These are phyloP conservation scores for Brevipalpus yothersi DNA, from an alignment of 1,140 invertebrate genomes.

Conservation along the genomic window DNA sequence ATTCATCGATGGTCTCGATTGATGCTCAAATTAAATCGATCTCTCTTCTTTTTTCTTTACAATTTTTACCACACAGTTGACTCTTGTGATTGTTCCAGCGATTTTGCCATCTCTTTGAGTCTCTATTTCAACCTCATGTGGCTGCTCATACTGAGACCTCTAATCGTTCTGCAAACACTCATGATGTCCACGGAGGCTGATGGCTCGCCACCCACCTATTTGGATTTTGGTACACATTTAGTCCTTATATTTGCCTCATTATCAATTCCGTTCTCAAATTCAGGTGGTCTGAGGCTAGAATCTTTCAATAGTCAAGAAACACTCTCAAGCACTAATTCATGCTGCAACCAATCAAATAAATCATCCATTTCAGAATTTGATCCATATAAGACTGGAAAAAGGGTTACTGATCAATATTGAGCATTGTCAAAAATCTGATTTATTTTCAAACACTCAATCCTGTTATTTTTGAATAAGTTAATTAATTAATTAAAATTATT, in stretches of 20 bases:
- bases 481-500: no score
- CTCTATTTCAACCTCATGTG: slow-evolving; percentile 14
- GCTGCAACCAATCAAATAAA: no score
- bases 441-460: no score
- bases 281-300: background rate
- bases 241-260: slow-evolving; percentile 11
- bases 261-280: slow-evolving; percentile 11
- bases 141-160: slow-evolving; percentile 11
- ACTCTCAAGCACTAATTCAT: no score
- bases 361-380: no score
- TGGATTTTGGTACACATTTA: slow-evolving; percentile 13
- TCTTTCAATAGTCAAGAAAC: no score
- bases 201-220: background rate
- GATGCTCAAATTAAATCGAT: no score
- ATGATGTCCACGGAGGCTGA: background rate
- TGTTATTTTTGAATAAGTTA: no score
- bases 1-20: no score
- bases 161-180: slow-evolving; percentile 11
- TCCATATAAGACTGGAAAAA: no score
- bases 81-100: slow-evolving; percentile 1
- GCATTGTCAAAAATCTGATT: no score
- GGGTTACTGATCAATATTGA: no score
- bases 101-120: slow-evolving; percentile 1
- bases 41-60: background rate
- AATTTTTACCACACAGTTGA: background rate